These are phyloP conservation scores for Karalla daura DNA, from an alignment of 2,797 vertebrate genomes.

Conservation along the genomic window DNA sequence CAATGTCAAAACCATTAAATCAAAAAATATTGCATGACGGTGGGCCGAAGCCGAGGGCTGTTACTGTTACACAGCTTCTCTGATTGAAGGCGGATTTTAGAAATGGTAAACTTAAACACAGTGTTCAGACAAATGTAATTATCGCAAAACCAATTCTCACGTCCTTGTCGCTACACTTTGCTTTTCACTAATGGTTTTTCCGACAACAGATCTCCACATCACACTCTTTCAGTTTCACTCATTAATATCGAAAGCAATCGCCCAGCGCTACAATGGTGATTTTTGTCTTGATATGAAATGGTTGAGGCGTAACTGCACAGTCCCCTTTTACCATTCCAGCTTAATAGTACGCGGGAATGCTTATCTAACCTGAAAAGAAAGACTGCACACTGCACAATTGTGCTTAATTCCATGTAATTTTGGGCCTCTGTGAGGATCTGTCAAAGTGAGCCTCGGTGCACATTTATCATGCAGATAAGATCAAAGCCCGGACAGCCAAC, in stretches of 20 bases:
- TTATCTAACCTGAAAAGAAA: conserved; percentile 45
- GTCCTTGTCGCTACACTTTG: conserved; percentile 11
- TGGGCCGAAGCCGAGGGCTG: not conserved
- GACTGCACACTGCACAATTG: conserved; percentile 43
- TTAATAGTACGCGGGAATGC: conserved; percentile 35
- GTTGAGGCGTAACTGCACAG: conserved; percentile 37
- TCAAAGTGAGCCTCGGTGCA: conserved; percentile 55
- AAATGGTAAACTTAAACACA: not conserved
- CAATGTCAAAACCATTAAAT: conserved; percentile 72
- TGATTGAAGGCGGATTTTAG: conserved; percentile 20
- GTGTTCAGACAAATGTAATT: not conserved
- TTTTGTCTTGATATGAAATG: conserved; percentile 33
- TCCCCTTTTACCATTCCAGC: conserved; percentile 23
- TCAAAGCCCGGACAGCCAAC: conserved; percentile 62
- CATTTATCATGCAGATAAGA: conserved; percentile 80
- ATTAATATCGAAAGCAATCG: conserved; percentile 62
- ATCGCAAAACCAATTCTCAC: conserved; percentile 14
- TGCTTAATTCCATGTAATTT: conserved; percentile 62
- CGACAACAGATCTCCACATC: conserved; percentile 42
- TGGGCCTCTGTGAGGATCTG: conserved; percentile 54
- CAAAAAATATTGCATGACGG: conserved; percentile 49
- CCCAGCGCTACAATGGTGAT: conserved; percentile 31
- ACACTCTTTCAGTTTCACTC: conserved; percentile 21
- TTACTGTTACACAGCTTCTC: conserved; percentile 20
- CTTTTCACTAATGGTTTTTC: conserved; percentile 16